Evolutionary conservation across 2,113 vertebrate genomes (phyloP).

Genomic region (Cochlearius cochlearius): DNA sequence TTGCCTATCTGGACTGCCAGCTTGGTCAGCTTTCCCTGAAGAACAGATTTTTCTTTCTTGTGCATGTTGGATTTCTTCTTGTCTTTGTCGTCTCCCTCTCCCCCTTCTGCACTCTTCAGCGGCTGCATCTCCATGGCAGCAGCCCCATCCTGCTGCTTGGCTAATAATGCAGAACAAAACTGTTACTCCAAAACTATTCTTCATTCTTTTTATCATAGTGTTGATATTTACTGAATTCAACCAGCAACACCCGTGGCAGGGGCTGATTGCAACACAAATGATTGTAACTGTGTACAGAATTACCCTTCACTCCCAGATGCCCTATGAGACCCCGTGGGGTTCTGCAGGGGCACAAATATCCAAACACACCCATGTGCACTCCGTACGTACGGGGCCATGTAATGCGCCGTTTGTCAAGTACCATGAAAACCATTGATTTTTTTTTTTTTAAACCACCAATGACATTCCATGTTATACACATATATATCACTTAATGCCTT

Average conservation of each 20-base stretch:
- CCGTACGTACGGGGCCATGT: rapidly evolving
- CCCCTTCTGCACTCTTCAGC: conserved; percentile 95
- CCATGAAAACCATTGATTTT: neutral
- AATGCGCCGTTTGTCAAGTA: neutral
- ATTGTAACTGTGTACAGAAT: neutral
- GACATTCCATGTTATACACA: neutral
- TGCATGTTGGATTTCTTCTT: conserved; percentile 89
- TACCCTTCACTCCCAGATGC: neutral
- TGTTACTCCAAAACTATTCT: neutral
- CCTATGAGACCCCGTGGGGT: neutral
- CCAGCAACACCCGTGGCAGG: neutral
- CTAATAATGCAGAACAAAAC: conserved; percentile 72
- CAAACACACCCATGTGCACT: neutral
- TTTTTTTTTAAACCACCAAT: neutral
- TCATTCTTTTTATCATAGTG: neutral
- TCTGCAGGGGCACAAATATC: neutral
- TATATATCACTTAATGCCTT: neutral
- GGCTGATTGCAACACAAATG: neutral
- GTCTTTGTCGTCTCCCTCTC: conserved; percentile 91
- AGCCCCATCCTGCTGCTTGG: conserved; percentile 96
- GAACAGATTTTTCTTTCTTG: conserved; percentile 97
- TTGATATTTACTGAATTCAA: neutral
- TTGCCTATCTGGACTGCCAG: conserved; percentile 98
- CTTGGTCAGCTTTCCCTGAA: conserved; percentile 98
- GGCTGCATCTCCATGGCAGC: conserved; percentile 99